phyloP scores from a whole-genome alignment of 2,113 vertebrate genomes.

The Limanda limanda region DNA sequence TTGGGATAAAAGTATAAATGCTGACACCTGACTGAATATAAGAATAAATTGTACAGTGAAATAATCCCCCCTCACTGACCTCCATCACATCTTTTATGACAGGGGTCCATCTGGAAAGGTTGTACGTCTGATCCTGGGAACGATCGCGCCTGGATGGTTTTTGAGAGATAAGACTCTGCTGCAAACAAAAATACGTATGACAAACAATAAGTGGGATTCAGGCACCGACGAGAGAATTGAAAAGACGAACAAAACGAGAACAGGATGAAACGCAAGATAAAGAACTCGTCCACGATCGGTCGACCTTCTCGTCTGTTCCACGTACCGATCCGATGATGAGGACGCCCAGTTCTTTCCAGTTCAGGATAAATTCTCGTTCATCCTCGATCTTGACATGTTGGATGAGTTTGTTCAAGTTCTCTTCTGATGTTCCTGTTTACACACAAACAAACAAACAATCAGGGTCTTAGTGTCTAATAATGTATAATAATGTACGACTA shows the following conservation, averaged over 20 bases:
- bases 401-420: conserved; percentile 95
- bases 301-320: neutral
- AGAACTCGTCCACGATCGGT: neutral
- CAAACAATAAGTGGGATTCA: neutral
- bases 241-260: neutral
- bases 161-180: conserved; percentile 74
- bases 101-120: conserved; percentile 96
- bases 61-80: conserved; percentile 75
- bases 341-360: conserved; percentile 94
- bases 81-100: conserved; percentile 96
- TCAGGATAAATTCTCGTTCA: conserved; percentile 92
- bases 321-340: conserved; percentile 86
- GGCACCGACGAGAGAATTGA: neutral
- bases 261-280: neutral
- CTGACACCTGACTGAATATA: neutral
- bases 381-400: conserved; percentile 94
- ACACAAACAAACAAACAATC: conserved; percentile 26
- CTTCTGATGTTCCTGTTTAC: conserved; percentile 91
- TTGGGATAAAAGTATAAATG: neutral
- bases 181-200: conserved; percentile 16
- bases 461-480: no score
- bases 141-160: conserved; percentile 88
- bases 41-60: neutral
- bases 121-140: conserved; percentile 89
- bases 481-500: neutral